A percentile compares a stretch with the other conserved stretches of the same genome.
Conservation (phyloP, 1,140 invertebrate genomes). For the Halesus radiatus region DNA sequence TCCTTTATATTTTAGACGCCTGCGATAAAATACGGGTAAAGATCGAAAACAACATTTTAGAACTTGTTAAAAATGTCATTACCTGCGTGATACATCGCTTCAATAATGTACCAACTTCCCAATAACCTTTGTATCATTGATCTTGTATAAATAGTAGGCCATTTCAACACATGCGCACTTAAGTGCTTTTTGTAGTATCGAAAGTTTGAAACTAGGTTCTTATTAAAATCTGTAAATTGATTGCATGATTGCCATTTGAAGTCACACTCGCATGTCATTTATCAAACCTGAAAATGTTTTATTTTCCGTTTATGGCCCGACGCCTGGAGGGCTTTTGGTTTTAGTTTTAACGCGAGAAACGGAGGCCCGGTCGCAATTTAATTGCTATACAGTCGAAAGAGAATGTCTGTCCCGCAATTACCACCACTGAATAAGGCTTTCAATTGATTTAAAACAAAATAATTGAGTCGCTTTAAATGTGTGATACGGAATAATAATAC, state of each 20-base stretch:
- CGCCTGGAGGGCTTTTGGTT: neutral
- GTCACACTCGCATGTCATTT: conserved; percentile 36
- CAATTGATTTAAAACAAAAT: neutral
- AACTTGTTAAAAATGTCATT: conserved; percentile 10
- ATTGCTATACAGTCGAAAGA: neutral
- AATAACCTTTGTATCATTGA: neutral
- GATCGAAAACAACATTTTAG: neutral
- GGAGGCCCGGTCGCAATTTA: neutral
- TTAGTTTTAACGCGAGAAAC: neutral
- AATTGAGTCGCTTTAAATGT: no score
- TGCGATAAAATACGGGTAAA: neutral
- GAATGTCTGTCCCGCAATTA: neutral
- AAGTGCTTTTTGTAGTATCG: neutral
- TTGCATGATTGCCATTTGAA: conserved; percentile 17
- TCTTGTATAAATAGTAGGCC: neutral
- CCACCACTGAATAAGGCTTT: neutral
- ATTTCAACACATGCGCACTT: neutral
- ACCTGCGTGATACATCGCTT: neutral
- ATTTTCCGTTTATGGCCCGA: conserved; percentile 27
- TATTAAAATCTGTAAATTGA: conserved; percentile 25
- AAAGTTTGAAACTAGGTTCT: conserved; percentile 31
- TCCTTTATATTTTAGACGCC: no score
- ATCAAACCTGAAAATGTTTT: conserved; percentile 19
- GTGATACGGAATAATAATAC: no score
- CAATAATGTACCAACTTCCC: neutral